Conservation (phyloP, 2,888 invertebrate genomes). For the Bruchidius siliquastri region DNA sequence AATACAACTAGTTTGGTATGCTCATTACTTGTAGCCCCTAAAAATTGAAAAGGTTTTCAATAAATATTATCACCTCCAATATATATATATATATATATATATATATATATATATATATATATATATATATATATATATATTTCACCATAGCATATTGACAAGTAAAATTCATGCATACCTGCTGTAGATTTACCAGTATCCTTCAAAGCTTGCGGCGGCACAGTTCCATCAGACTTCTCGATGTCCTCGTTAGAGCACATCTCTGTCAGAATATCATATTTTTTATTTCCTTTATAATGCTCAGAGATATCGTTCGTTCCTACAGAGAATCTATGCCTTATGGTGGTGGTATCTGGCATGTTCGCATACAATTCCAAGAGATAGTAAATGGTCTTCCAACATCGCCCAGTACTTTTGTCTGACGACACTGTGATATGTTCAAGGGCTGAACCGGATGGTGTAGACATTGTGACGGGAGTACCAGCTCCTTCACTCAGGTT, state of each 20-base stretch:
- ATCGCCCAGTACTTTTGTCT: slow-evolving; percentile 57
- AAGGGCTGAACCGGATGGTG: slow-evolving; percentile 56
- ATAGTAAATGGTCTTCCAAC: slow-evolving; percentile 93
- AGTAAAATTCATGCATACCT: neutral
- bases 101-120: too few relatives aligned
- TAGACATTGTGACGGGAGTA: slow-evolving; percentile 64
- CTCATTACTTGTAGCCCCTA: slow-evolving; percentile 48
- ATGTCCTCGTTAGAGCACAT: slow-evolving; percentile 55
- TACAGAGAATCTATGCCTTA: slow-evolving; percentile 72
- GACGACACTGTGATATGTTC: slow-evolving; percentile 51
- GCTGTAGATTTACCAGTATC: slow-evolving; percentile 42
- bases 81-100: too few relatives aligned
- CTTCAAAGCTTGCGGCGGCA: slow-evolving; percentile 41
- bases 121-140: too few relatives aligned
- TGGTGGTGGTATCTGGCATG: slow-evolving; percentile 92
- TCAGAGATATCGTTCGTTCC: slow-evolving; percentile 61
- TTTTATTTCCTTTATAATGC: slow-evolving; percentile 59
- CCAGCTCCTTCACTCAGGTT: slow-evolving; percentile 73
- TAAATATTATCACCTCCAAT: neutral
- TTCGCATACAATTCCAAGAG: slow-evolving; percentile 89
- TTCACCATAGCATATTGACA: too few relatives aligned
- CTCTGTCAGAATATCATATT: slow-evolving; percentile 55
- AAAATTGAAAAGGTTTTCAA: neutral
- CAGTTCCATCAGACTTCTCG: slow-evolving; percentile 50
- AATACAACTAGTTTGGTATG: slow-evolving; percentile 77